A percentile compares a stretch with the other conserved stretches of the same genome.
These are phyloP conservation scores for Elephas maximus DNA, from an alignment of 2,113 vertebrate genomes.

Conservation along the genomic window DNA sequence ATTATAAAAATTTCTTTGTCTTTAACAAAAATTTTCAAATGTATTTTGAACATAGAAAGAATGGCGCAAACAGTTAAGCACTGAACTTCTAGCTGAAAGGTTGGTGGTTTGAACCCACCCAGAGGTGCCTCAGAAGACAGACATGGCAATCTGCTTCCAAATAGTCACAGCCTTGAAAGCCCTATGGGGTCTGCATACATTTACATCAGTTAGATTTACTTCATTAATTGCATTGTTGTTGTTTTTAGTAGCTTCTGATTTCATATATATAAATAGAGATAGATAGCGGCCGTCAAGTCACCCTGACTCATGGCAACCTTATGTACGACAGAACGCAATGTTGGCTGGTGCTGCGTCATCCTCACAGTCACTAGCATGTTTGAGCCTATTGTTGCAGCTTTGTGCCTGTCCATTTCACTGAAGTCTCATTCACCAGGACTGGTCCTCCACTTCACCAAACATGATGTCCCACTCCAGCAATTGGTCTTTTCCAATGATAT, in stretches of 20 bases:
- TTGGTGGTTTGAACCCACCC: neutral
- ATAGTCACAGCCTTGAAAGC: neutral
- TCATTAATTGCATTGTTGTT: constrained; percentile 19
- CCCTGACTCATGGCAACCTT: too few relatives aligned
- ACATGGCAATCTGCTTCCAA: neutral
- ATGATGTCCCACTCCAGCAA: too few relatives aligned
- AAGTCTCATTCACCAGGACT: too few relatives aligned
- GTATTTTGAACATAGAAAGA: neutral
- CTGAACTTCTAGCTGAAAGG: neutral
- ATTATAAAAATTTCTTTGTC: neutral
- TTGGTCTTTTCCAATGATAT: too few relatives aligned
- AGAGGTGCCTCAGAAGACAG: neutral
- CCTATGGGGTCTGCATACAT: too few relatives aligned
- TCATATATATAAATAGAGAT: neutral
- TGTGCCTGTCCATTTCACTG: too few relatives aligned
- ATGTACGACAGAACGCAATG: too few relatives aligned
- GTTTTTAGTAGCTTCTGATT: neutral
- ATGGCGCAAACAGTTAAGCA: neutral
- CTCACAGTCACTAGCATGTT: too few relatives aligned
- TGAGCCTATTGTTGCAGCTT: too few relatives aligned
- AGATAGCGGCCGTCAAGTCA: too few relatives aligned
- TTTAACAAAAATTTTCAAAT: constrained; percentile 14
- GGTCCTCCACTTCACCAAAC: too few relatives aligned
- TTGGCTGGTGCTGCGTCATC: too few relatives aligned
- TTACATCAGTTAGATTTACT: neutral